Base-by-base conservation (phyloP, 2,888 invertebrate genomes). In the Nomada goodeniana region DNA sequence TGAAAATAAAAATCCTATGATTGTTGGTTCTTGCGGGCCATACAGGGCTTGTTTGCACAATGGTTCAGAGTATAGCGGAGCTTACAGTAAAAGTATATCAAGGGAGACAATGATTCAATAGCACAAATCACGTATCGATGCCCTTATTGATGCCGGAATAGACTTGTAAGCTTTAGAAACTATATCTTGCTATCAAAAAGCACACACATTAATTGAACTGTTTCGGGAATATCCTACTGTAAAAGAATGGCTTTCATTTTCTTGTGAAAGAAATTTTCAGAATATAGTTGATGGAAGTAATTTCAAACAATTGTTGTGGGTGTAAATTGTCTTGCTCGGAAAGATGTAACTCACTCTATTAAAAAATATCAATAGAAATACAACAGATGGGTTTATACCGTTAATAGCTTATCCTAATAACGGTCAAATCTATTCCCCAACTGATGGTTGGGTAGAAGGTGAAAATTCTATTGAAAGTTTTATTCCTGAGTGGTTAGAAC, bases 321-420 rank as follows among this genome's bases (percentile, higher is more conserved):
- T 4, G 96, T 98, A 0, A 99, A 99, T 94, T 99, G 99, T 94
- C 95, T 98, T 61, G 95, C 96, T 80, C 97, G 97, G 0, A 92
- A 94, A 85, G 94, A 95, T 89, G 96, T 97, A 9, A 95, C 95
- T 20, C 92, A n/a, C 95, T 0, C 93, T 98, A 64, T 94, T 97
- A 60, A 93, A 94, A 85, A 94, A 94, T 60, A 92, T 96, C 85
- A 95, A 96, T 87, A 94, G 94, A 18, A 93, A 94, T 44, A 92
- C 94, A 57, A 92, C 93, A 87, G 93, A 94, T 20, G 92, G 93
- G 53, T 94, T 93, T 69, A 95, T 98, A 79, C 97, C 98, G 2
- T 94, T 98, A 74, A 96, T 99, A 76, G 98, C 97, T 42, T 99
- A 99, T 94, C 98, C 99, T 4, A 99, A 99, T 93, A 98, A 98